Base-by-base conservation (phyloP, 53 echinoderm and acorn worm genomes). In the Temnopleurus reevesii region DNA sequence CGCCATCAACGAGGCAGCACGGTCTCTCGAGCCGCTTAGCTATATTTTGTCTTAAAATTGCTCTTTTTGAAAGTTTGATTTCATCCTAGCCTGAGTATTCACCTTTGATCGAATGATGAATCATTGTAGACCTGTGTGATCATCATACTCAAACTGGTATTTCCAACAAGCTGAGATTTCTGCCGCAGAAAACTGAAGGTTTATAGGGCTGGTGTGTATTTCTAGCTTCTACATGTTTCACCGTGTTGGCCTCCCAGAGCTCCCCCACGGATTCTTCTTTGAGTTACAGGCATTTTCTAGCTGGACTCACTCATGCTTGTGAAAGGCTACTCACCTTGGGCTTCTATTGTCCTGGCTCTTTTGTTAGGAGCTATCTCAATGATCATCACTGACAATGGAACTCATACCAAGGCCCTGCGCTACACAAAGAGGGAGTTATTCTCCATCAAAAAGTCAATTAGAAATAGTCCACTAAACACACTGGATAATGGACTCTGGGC, bases 251-350 rank as follows among this genome's bases (percentile, higher is more conserved):
- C 34, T 5, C 71, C 71, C 71, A 71, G 71, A 71, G 71, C 34
- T 71, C 30, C 4, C 71, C 71, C 34, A 29, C 6, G 21, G 34
- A 34, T 29, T 27, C 1, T 29, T 34, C 71, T 10, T 71, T 29
- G 30, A 12, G 31, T 29, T 29, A 18, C 26, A 34, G 30, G 30
- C 12, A 7, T 25, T 71, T 77, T 31, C 49, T 31, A 12, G 79
- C 79, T 77, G 79, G 79, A 77, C n/a, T 71, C 44, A 77, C 79
- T 46, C 47, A 77, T 77, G 79, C 79, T 44, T 34, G 41, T 44
- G n/a, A 23, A 4, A 27, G 19, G 46, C 38, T 23, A 7, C 49
- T 21, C 27, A 26, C 24, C 41, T 18, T 44, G 49, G 79, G 79
- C 47, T 34, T 36, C 46, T 77, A 44, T 46, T 27, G 36, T 71